These are phyloP conservation scores for Bos indicus DNA, from an alignment of 2,113 vertebrate species.

Conservation along the genomic window DNA sequence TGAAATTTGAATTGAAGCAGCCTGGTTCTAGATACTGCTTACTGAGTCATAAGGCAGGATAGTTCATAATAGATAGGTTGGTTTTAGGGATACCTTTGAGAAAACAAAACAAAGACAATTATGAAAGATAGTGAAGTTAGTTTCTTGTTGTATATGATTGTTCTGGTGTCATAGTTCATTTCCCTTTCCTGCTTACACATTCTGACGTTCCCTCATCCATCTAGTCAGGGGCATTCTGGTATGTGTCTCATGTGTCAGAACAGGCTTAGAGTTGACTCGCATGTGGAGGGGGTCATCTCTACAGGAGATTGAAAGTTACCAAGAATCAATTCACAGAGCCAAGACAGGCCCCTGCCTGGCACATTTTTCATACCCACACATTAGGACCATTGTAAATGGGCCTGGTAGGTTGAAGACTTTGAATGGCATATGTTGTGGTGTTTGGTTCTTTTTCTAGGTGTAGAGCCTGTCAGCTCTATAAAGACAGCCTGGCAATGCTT, in stretches of 20 bases:
- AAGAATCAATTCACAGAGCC: not conserved
- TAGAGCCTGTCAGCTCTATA: not conserved
- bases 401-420: not conserved
- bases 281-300: not conserved
- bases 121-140: not conserved
- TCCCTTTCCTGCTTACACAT: not conserved
- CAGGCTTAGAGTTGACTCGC: not conserved
- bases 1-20: constrained; percentile 24
- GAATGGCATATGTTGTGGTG: not conserved
- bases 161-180: not conserved
- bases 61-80: not conserved
- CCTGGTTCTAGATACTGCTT: not conserved
- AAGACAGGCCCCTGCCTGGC: not conserved
- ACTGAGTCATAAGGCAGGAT: not conserved
- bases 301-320: not conserved
- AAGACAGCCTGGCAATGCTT: not conserved
- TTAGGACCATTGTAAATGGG: not conserved
- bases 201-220: not conserved
- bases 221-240: not conserved
- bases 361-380: not conserved
- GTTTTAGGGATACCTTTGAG: not conserved
- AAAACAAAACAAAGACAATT: not conserved
- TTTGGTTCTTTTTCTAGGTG: not conserved
- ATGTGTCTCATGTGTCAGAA: not conserved
- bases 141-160: not conserved